Conservation (phyloP, 2,797 vertebrate genomes). For the Darevskia mixta region DNA sequence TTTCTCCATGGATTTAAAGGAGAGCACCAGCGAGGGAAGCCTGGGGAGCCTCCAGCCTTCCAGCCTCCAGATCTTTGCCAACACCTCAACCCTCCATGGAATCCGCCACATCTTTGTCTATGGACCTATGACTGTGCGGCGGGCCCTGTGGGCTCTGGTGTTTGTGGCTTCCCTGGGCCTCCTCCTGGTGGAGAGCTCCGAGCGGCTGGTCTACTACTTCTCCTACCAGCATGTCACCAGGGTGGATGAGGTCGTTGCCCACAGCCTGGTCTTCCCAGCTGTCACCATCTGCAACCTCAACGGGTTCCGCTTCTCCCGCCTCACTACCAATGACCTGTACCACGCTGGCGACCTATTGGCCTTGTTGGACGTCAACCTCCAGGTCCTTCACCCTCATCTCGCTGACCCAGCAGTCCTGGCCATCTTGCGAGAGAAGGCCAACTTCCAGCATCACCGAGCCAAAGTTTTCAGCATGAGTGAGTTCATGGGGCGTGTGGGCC, state of each 20-base stretch:
- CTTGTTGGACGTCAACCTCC: slow-evolving; percentile 93
- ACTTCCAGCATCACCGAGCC: slow-evolving; percentile 94
- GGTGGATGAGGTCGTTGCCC: slow-evolving; percentile 91
- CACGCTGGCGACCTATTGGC: slow-evolving; percentile 95
- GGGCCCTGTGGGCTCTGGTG: slow-evolving; percentile 91
- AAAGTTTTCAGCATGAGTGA: slow-evolving; percentile 97
- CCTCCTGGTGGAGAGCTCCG: slow-evolving; percentile 91
- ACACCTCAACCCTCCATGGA: slow-evolving; percentile 92
- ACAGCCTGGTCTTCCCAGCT: slow-evolving; percentile 93
- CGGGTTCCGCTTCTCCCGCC: slow-evolving; percentile 90
- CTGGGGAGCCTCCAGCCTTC: slow-evolving; percentile 88
- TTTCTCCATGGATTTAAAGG: slow-evolving; percentile 93
- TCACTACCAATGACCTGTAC: slow-evolving; percentile 96
- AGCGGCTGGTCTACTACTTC: slow-evolving; percentile 93
- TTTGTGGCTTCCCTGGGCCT: slow-evolving; percentile 92
- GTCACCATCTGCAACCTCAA: slow-evolving; percentile 98
- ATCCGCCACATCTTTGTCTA: slow-evolving; percentile 94
- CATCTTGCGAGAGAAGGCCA: slow-evolving; percentile 88
- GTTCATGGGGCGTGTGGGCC: slow-evolving; percentile 94
- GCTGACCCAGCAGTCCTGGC: slow-evolving; percentile 91
- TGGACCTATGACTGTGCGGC: slow-evolving; percentile 86
- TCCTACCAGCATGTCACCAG: slow-evolving; percentile 97
- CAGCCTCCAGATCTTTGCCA: slow-evolving; percentile 94
- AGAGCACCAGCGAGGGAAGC: slow-evolving; percentile 91
- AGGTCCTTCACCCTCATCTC: slow-evolving; percentile 91